A percentile compares a stretch with the other conserved stretches of the same genome.
phyloP scores from a whole-genome alignment of 2,113 vertebrate genomes.

The Choloepus hoffmanni region DNA sequence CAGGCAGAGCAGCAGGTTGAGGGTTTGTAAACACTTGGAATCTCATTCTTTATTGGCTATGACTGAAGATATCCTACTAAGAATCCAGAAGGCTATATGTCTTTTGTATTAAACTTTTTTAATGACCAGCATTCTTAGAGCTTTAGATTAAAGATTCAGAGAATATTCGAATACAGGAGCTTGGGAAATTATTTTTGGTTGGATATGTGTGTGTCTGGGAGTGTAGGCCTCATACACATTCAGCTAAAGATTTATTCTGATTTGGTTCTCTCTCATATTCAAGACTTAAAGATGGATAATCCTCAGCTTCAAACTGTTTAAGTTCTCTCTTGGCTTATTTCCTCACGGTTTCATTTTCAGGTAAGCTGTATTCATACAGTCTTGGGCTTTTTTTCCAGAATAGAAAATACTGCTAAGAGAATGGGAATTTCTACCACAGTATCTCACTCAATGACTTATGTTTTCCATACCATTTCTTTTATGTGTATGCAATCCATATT shows the following conservation, averaged over 20 bases:
- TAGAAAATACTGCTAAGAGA: constrained; percentile 81
- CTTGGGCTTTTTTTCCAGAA: constrained; percentile 85
- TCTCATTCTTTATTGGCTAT: no score
- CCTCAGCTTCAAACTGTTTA: constrained; percentile 89
- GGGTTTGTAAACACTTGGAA: constrained; percentile 80
- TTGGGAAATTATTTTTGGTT: no score
- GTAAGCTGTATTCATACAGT: constrained; percentile 80
- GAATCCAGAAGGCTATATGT: constrained; percentile 70
- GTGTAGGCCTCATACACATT: constrained; percentile 71
- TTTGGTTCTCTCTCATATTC: constrained; percentile 79
- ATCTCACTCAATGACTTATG: constrained; percentile 81
- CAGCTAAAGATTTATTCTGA: constrained; percentile 88
- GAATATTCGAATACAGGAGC: constrained; percentile 77
- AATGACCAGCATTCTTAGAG: constrained; percentile 86
- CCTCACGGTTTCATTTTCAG: constrained; percentile 80
- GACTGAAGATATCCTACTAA: no score
- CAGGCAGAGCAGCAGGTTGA: constrained; percentile 71
- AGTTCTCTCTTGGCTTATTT: constrained; percentile 84
- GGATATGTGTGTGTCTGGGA: no score
- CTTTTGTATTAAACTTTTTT: constrained; percentile 84
- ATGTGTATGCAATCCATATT: constrained; percentile 88
- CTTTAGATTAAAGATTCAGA: constrained; percentile 85
- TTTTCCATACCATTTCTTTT: constrained; percentile 87
- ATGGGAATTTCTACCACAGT: constrained; percentile 82
- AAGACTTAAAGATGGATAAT: constrained; percentile 88